phyloP scores from a whole-genome alignment of 2,797 vertebrate genomes.

The Syndactyla subalaris region DNA sequence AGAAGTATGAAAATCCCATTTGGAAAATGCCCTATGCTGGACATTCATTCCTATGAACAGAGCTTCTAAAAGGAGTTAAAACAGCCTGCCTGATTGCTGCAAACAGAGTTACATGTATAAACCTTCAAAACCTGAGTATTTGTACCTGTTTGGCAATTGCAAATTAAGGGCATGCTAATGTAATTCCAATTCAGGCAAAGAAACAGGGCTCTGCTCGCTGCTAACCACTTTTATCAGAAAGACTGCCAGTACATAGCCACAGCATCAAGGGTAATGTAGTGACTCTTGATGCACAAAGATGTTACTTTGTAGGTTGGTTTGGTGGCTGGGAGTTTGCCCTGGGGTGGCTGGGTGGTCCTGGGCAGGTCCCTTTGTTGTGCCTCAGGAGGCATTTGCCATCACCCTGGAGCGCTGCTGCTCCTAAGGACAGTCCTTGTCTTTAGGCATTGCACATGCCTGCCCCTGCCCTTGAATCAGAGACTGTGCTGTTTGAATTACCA shows the following conservation, averaged over 20 bases:
- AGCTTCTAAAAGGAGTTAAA: background rate
- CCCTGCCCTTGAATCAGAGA: background rate
- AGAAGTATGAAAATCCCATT: background rate
- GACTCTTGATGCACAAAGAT: background rate
- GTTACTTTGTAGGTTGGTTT: background rate
- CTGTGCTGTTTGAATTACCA: background rate
- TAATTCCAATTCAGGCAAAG: background rate
- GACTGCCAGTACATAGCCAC: background rate
- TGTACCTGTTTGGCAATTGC: background rate
- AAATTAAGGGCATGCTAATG: background rate
- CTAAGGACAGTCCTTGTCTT: background rate
- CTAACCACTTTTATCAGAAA: background rate
- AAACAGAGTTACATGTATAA: background rate
- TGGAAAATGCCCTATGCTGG: background rate
- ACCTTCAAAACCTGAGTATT: background rate
- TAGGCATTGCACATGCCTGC: rapidly evolving
- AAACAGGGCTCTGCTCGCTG: background rate
- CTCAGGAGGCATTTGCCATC: background rate
- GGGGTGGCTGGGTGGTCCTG: background rate
- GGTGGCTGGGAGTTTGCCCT: background rate
- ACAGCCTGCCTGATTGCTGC: background rate
- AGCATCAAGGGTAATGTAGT: background rate
- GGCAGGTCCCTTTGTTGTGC: background rate
- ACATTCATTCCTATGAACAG: background rate
- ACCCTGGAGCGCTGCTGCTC: background rate